Evolutionary conservation across 2,113 vertebrate species (phyloP).

Genomic region (Pygathrix nemaeus): DNA sequence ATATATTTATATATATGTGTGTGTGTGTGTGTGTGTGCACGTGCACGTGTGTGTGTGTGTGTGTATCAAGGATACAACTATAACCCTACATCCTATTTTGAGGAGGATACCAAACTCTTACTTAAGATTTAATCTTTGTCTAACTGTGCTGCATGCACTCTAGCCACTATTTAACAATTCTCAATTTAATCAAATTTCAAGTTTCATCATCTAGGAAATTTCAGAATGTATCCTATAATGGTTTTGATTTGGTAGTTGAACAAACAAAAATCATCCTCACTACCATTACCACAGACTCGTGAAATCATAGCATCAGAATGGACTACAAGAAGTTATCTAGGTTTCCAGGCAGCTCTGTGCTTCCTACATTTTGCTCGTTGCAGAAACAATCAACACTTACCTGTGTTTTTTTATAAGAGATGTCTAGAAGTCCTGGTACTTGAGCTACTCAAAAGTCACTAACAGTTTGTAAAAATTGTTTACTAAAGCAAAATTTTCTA

Average conservation of each 20-base stretch:
- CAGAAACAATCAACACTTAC: background rate
- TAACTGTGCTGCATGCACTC: background rate
- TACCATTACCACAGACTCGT: background rate
- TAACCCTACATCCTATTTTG: background rate
- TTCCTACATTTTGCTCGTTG: background rate
- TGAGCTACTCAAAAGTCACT: background rate
- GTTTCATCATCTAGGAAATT: slow-evolving; percentile 37
- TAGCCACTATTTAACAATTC: background rate
- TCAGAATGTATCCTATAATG: background rate
- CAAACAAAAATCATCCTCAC: slow-evolving; percentile 29
- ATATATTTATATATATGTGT: too few species aligned
- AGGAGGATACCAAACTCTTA: background rate
- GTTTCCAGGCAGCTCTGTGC: background rate
- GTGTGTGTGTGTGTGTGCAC: too few species aligned
- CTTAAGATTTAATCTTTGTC: slow-evolving; percentile 5
- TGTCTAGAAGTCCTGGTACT: background rate
- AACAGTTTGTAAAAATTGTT: background rate
- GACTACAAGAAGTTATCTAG: background rate
- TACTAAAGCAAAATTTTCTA: background rate
- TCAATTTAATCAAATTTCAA: slow-evolving; percentile 42
- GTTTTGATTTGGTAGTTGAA: background rate
- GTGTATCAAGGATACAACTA: background rate
- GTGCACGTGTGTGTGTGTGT: too few species aligned
- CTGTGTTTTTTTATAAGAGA: background rate
- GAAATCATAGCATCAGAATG: background rate